Evolutionary conservation across 2,888 invertebrate genomes (phyloP), one percentile per base, ranked within the genome.

Genomic region (Auanema freiburgensis): DNA sequence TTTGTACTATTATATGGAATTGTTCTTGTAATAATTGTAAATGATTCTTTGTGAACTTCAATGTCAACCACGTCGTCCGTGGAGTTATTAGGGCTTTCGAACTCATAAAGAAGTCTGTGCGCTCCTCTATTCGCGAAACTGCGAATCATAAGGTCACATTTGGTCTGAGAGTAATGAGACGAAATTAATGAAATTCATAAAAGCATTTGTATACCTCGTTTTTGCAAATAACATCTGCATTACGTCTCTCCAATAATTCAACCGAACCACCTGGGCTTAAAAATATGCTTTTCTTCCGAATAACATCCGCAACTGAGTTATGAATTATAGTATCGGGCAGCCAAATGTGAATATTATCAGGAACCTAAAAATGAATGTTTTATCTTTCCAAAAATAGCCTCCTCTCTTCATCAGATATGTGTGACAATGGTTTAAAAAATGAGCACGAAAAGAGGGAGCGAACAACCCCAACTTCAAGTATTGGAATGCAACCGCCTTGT

Each of bases 291-390:
- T 24, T 18, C 18, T 2, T 2, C 0, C 21, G 23, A 11, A 51
- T n/a, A 24, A 43, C n/a, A 11, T 59, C 52, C 12, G 11, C 24
- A 16, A 59, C 25, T 12, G 59, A 52, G 24, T 52, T 52, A 12
- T 59, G 42, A 14, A 59, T 16, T 24, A 52, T 52, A 41, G 53
- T 52, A 16, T 33, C 23, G 1, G 59, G 59, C 1, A 23, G 23
- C 59, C 59, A 59, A 0, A 59, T 18, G 42, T 59, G 49, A 8
- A 52, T 24, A n/a, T 16, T 18, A 14, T 18, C 14, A n/a, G 52
- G 52, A 12, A 59, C 52, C 59, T 59, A 52, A 21, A 23, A 49
- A 18, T n/a, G 24, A 18, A 46, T 5, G 24, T 12, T 24, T 18
- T 55, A 24, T 42, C 14, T 11, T 14, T 16, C 1, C 43, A 55